Evolutionary conservation across 2,797 vertebrate species (phyloP).

Genomic region (Melanotaenia parkinsoni): DNA sequence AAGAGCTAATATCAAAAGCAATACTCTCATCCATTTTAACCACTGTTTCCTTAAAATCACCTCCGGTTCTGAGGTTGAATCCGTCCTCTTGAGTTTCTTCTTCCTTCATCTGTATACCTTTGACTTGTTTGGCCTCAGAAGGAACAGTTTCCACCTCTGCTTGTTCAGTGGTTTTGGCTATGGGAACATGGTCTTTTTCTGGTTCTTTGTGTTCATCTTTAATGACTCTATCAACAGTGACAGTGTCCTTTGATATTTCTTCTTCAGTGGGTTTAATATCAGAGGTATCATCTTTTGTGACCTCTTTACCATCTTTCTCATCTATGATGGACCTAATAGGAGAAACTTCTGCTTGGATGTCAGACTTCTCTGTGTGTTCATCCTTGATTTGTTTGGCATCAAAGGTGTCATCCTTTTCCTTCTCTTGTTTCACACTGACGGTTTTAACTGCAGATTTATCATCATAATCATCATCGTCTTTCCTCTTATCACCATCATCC

Average conservation of each 20-base stretch:
- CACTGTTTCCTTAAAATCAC: slow-evolving; percentile 34
- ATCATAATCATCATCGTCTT: slow-evolving; percentile 48
- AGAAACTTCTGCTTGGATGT: slow-evolving; percentile 36
- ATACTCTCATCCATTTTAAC: slow-evolving; percentile 30
- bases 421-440: slow-evolving; percentile 29
- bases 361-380: slow-evolving; percentile 47
- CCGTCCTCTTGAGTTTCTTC: slow-evolving; percentile 59
- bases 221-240: slow-evolving; percentile 15
- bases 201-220: slow-evolving; percentile 45
- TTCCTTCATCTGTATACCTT: slow-evolving; percentile 44
- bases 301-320: slow-evolving; percentile 36
- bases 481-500: slow-evolving; percentile 67
- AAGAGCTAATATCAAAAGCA: slow-evolving; percentile 6
- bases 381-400: slow-evolving; percentile 42
- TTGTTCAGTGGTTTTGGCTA: slow-evolving; percentile 28
- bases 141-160: slow-evolving; percentile 21
- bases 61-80: slow-evolving; percentile 67
- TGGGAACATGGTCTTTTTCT: slow-evolving; percentile 30
- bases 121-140: slow-evolving; percentile 33
- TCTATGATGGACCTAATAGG: slow-evolving; percentile 13
- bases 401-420: slow-evolving; percentile 23
- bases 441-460: slow-evolving; percentile 74
- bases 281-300: slow-evolving; percentile 54
- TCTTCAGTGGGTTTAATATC: slow-evolving; percentile 66
- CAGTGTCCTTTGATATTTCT: slow-evolving; percentile 38